These are phyloP conservation scores for Hyalella azteca DNA, from an alignment of 2,888 invertebrate species.

Conservation along the genomic window DNA sequence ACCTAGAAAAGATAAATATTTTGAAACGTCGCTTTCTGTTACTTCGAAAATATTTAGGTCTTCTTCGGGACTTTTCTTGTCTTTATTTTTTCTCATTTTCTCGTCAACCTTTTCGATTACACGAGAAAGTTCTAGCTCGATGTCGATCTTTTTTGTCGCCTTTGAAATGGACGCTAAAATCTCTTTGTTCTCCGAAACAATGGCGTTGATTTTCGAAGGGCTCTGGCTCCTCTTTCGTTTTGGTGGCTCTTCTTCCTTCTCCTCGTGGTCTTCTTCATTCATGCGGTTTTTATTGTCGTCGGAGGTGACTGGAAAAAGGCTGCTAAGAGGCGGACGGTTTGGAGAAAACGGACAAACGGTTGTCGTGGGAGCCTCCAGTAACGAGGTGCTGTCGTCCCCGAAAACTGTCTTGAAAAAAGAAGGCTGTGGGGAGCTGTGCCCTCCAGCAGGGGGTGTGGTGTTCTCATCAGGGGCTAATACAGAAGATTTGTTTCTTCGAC, in stretches of 20 bases:
- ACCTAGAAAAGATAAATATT: slow-evolving; percentile 54
- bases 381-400: slow-evolving; percentile 10
- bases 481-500: not conserved
- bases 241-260: slow-evolving; percentile 36
- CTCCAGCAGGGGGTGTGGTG: not conserved
- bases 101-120: not conserved
- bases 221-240: not conserved
- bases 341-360: slow-evolving; percentile 22
- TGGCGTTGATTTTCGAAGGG: slow-evolving; percentile 29
- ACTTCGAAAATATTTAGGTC: slow-evolving; percentile 44
- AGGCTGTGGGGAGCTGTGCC: not conserved
- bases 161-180: slow-evolving; percentile 25
- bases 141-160: slow-evolving; percentile 32
- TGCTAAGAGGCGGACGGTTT: slow-evolving; percentile 23
- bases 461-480: not conserved
- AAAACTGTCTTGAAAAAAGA: slow-evolving; percentile 43
- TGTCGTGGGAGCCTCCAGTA: not conserved
- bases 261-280: not conserved
- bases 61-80: slow-evolving; percentile 16
- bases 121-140: not conserved
- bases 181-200: slow-evolving; percentile 38
- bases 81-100: not conserved
- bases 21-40: slow-evolving; percentile 50
- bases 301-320: slow-evolving; percentile 18
- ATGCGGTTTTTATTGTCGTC: slow-evolving; percentile 23